Base-by-base conservation (phyloP, 2,888 invertebrate genomes). In the Axea sp. region DNA sequence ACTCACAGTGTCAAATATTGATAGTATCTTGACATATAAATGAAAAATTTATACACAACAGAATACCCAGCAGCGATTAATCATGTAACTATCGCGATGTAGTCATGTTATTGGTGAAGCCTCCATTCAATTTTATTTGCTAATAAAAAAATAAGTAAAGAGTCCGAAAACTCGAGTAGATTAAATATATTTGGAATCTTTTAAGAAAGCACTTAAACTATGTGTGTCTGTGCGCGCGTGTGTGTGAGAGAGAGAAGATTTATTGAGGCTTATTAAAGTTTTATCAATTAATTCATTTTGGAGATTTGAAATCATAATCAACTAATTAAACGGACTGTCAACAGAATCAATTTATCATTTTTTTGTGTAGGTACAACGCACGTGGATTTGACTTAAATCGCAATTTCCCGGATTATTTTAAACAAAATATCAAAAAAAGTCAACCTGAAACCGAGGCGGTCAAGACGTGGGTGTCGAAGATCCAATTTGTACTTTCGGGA, bases 401-500 rank as follows among this genome's bases (percentile, higher is more conserved):
- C 59, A 98, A 98, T 89, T 98, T 98, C 89, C 98, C 98, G 0
- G 98, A 98, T 88, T 95, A 94, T 87, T 96, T 97, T 89, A 96
- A 95, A 84, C 92, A 94, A 80, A 96, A 96, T 88, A 93, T 94
- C 78, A 95, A 94, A 82, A 92, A 94, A 80, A 93, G 93, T 0
- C 97, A 98, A 86, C 96, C 97, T n/a, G 98, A 98, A 89, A 97
- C 97, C 0, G 94, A 94, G 81, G 96, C 97, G 0, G 94, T 98
- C 2, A 96, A 96, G 86, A 94, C 96, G 82, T 98, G 98, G 98
- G 92, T 97, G 69, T 93, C 95, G 75, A 94, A 95, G 87, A 95
- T 95, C 67, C 96, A 96, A 87, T 98, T 98, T 86, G 96, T 97
- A 6, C 89, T 98, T 22, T 97, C 97, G 0, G 98, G 96, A 37